Percentiles rank a stretch among this genome's conserved stretches.
phyloP scores from a whole-genome alignment of 23 tunicate species.

The Aplidium turbinatum region DNA sequence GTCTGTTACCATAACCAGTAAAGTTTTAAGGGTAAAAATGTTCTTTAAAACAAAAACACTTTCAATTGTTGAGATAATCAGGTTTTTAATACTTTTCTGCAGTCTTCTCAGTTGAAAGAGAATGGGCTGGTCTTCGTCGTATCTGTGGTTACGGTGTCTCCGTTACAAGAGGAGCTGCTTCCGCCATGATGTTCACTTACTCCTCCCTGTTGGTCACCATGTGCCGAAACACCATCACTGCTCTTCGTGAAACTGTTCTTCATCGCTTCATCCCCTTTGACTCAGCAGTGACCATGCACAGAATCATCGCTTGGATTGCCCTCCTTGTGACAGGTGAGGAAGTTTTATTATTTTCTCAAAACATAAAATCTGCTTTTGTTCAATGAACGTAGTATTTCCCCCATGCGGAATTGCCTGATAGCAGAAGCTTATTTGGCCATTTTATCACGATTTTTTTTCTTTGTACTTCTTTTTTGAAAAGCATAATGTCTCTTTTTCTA shows the following conservation, averaged over 20 bases:
- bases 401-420: too few relatives aligned
- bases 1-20: too few relatives aligned
- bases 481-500: too few relatives aligned
- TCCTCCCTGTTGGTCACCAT: conserved; percentile 79
- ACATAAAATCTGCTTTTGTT: too few relatives aligned
- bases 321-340: conserved; percentile 64
- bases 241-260: conserved; percentile 80
- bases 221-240: conserved; percentile 81
- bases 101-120: conserved; percentile 84
- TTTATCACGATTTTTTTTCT: too few relatives aligned
- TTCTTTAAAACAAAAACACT: not conserved
- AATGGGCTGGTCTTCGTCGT: conserved; percentile 71
- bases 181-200: conserved; percentile 89
- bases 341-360: too few relatives aligned
- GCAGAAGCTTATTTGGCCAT: too few relatives aligned
- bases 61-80: too few relatives aligned
- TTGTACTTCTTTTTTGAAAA: too few relatives aligned
- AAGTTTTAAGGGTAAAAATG: too few relatives aligned
- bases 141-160: conserved; percentile 86
- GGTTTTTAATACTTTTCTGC: not conserved
- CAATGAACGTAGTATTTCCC: too few relatives aligned
- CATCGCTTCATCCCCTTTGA: conserved; percentile 87
- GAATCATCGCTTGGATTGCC: conserved; percentile 84
- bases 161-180: conserved; percentile 77
- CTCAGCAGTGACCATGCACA: conserved; percentile 77